phyloP scores from a whole-genome alignment of 2,888 invertebrate genomes.

The Tenthredo notha region DNA sequence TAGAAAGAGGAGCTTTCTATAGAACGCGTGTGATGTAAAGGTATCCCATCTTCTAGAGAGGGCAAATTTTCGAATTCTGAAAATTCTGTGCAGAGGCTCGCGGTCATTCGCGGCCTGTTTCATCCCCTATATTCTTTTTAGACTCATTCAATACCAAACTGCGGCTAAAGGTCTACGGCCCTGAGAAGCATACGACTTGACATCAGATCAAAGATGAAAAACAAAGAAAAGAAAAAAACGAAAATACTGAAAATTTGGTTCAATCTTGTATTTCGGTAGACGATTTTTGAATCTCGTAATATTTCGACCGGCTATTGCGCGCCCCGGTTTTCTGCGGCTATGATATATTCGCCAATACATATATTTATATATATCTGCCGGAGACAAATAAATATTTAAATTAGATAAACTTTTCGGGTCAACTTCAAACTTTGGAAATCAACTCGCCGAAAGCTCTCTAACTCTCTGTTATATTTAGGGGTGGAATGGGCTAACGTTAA shows the following conservation, averaged over 20 bases:
- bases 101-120: background rate
- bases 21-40: conserved; percentile 4
- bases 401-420: background rate
- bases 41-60: background rate
- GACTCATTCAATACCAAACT: background rate
- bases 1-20: background rate
- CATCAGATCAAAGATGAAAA: background rate
- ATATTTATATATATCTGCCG: background rate
- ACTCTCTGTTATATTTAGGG: background rate
- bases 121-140: background rate
- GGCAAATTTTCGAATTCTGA: background rate
- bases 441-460: conserved; percentile 11
- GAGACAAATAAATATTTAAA: conserved; percentile 16
- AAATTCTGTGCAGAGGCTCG: background rate
- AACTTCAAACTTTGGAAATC: conserved; percentile 24
- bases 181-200: too few relatives aligned
- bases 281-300: background rate
- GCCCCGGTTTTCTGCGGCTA: background rate
- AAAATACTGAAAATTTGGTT: background rate
- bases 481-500: conserved; percentile 58
- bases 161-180: background rate
- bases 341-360: background rate
- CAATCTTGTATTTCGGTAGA: background rate
- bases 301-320: background rate
- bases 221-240: too few relatives aligned